A percentile compares a stretch with the other conserved stretches of the same genome.
These are phyloP conservation scores for Brachynemurus nebulosus DNA, from an alignment of 2,888 invertebrate species.

Conservation along the genomic window DNA sequence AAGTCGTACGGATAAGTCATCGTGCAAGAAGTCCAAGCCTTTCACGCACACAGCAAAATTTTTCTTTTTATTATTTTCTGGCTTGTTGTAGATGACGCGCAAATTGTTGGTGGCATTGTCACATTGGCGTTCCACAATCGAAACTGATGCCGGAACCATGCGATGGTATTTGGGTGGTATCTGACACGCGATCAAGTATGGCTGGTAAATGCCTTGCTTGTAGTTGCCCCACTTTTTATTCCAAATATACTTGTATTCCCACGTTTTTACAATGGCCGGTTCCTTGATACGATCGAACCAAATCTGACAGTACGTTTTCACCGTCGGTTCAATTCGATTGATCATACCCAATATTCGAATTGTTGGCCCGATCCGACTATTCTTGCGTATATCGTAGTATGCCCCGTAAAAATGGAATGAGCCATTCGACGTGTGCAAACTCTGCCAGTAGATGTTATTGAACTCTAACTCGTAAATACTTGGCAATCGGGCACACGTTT, in stretches of 20 bases:
- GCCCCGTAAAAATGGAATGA: constrained; percentile 85
- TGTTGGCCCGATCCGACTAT: constrained; percentile 68
- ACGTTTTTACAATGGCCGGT: constrained; percentile 65
- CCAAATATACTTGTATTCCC: constrained; percentile 91
- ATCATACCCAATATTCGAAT: constrained; percentile 66
- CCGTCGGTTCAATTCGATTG: constrained; percentile 72
- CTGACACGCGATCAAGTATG: constrained; percentile 79
- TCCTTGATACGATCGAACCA: constrained; percentile 79
- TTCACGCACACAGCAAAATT: constrained; percentile 89
- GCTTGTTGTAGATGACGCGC: constrained; percentile 66
- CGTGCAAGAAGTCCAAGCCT: constrained; percentile 83
- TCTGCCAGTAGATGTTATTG: constrained; percentile 91
- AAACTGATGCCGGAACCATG: constrained; percentile 68
- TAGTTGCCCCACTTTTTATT: constrained; percentile 90
- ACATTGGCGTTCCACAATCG: constrained; percentile 71
- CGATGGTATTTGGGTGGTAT: constrained; percentile 59
- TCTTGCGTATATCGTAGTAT: constrained; percentile 68
- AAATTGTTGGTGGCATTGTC: constrained; percentile 76
- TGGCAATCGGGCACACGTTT: constrained; percentile 72
- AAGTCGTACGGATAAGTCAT: constrained; percentile 76
- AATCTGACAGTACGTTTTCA: constrained; percentile 72
- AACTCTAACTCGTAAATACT: constrained; percentile 83
- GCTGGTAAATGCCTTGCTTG: constrained; percentile 80
- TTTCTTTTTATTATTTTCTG: constrained; percentile 42
- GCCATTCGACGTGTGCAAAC: constrained; percentile 65